A percentile compares a stretch with the other conserved stretches of the same genome.
phyloP scores from a whole-genome alignment of 2,797 vertebrate species.

The Morelia viridis region DNA sequence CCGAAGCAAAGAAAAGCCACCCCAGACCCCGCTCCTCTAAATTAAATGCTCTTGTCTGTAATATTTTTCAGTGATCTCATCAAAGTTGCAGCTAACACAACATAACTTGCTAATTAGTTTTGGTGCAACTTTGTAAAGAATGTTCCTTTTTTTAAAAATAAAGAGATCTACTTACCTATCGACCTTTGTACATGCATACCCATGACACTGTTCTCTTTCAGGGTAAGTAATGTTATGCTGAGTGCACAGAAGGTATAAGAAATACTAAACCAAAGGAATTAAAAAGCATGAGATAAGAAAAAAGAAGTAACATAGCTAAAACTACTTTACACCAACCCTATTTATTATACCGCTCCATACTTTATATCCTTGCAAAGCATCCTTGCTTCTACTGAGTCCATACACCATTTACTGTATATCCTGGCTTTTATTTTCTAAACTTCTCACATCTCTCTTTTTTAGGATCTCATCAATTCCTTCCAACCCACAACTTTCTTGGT shows the following conservation, averaged over 20 bases:
- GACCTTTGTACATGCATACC: background rate
- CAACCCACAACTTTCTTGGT: background rate
- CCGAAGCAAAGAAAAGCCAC: conserved; percentile 34
- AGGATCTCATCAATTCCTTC: background rate
- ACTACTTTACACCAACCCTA: background rate
- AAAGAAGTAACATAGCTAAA: background rate
- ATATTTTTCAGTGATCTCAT: conserved; percentile 60
- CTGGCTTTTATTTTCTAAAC: background rate
- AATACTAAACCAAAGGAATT: background rate
- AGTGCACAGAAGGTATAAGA: background rate
- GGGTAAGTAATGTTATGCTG: background rate
- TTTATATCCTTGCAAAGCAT: background rate
- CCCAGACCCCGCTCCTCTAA: conserved; percentile 27
- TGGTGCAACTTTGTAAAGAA: conserved; percentile 44
- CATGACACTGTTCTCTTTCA: background rate
- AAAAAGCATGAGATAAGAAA: background rate
- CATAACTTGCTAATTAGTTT: conserved; percentile 46
- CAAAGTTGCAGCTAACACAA: conserved; percentile 63
- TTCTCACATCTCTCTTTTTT: background rate
- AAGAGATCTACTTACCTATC: conserved; percentile 4
- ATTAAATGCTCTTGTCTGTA: conserved; percentile 47
- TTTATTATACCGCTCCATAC: background rate
- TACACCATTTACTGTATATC: background rate
- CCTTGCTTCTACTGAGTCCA: background rate
- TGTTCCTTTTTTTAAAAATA: background rate